Evolutionary conservation across 35 echinoderm and acorn worm species (phyloP).

Genomic region (Patiria miniata): DNA sequence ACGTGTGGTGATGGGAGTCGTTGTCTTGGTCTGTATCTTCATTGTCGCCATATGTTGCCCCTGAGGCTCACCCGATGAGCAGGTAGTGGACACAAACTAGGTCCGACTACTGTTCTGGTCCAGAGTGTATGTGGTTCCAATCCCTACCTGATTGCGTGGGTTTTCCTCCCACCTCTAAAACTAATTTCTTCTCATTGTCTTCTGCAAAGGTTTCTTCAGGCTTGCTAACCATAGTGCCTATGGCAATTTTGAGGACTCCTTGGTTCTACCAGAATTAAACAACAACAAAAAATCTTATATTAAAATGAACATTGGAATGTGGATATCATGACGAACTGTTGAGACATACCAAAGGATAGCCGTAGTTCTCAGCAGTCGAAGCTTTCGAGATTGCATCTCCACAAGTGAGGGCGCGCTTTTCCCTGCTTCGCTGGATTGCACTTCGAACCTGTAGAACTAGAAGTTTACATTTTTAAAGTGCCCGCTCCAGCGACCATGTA

Average conservation of each 20-base stretch:
- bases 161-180: not conserved
- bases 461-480: no score
- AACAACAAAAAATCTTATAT: no score
- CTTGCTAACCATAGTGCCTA: no score
- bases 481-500: no score
- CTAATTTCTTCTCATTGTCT: no score
- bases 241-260: no score
- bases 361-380: conserved; percentile 3
- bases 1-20: not conserved
- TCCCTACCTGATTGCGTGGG: not conserved
- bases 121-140: no score
- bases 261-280: no score
- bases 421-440: conserved; percentile 3
- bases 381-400: conserved; percentile 3
- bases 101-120: no score
- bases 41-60: not conserved
- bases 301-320: no score
- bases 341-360: not conserved
- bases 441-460: conserved; percentile 37
- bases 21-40: not conserved
- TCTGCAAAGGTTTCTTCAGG: no score
- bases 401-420: conserved; percentile 25
- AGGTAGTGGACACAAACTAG: not conserved
- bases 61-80: not conserved
- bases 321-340: no score